phyloP scores from a whole-genome alignment of 2,113 vertebrate genomes.

The Oreochromis niloticus region DNA sequence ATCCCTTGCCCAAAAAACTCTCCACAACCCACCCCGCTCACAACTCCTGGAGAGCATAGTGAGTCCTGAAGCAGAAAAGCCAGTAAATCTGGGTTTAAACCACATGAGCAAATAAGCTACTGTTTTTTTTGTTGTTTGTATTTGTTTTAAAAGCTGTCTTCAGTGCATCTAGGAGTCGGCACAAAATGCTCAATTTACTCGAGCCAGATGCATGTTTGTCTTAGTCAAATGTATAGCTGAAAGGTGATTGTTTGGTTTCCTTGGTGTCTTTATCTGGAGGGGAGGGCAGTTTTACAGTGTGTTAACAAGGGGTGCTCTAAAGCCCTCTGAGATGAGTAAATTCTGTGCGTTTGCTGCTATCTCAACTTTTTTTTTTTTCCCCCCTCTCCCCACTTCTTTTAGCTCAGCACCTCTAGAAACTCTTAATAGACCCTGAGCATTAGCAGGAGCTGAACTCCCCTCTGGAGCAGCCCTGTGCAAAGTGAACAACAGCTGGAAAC shows the following conservation, averaged over 20 bases:
- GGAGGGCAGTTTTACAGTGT: neutral
- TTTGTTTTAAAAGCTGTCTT: neutral
- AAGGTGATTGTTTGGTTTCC: neutral
- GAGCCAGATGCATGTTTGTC: neutral
- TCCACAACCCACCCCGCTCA: neutral
- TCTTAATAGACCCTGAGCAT: neutral
- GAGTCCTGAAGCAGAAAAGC: slow-evolving; percentile 38
- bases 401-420: neutral
- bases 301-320: neutral
- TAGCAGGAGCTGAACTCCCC: neutral
- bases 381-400: neutral
- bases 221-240: neutral
- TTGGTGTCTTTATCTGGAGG: neutral
- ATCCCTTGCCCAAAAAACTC: slow-evolving; percentile 26
- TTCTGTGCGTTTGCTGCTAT: neutral
- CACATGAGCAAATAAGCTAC: slow-evolving; percentile 42
- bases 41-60: slow-evolving; percentile 13
- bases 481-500: neutral
- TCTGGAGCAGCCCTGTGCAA: neutral
- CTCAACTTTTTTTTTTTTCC: neutral
- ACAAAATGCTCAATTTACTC: neutral
- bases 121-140: neutral
- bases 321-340: neutral
- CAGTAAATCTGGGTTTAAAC: slow-evolving; percentile 35
- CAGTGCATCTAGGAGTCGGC: neutral